Evolutionary conservation across 1,140 invertebrate genomes (phyloP), one percentile per base, ranked within the genome.

Genomic region (Heliconius eleuchia): DNA sequence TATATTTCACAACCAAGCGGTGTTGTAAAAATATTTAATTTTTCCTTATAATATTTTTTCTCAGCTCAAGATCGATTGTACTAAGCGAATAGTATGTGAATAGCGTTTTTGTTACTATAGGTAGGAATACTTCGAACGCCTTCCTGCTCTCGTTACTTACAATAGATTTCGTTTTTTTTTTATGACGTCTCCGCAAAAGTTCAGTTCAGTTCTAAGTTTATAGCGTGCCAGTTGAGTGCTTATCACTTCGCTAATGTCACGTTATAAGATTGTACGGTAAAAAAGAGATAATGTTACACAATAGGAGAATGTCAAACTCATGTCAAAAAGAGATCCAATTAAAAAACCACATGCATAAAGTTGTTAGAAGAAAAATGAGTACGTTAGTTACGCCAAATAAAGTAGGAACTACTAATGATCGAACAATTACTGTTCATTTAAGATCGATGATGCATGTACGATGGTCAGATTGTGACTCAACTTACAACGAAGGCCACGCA

Each of bases 381-480:
- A 8, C 19, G n/a, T 30, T 30, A 66, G 60, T 66, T 66, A 66
- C 60, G 13, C 23, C 27, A 23, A 66, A n/a, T 66, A 66, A 27
- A 30, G 27, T 2, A 30, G 27, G 0, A 46, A 46, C 13, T 27
- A 16, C 27, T 66, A 66, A 66, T 66, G 60, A 66, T 27, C 27
- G 4, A 27, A 30, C 13, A 23, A 74, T 74, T 60, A 71, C 27
- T 16, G 73, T 23, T 76, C 46, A 55, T 27, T 50, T 71, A 46
- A 83, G 87, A 89, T 85, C 88, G 88, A 89, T 90, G 89, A 91
- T 91, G 86, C 84, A 86, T 89, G 83, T 85, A 84, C 88, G 85
- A 87, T 81, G 85, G 81, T 60, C 60, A 84, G 79, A 85, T 84
- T 83, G 85, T 94, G 91, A 92, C 86, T 94, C 89, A 92, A 88